Percentiles rank a stretch among this genome's conserved stretches.
These are phyloP conservation scores for Atethmia centrago DNA, from an alignment of 2,888 invertebrate species.

Conservation along the genomic window DNA sequence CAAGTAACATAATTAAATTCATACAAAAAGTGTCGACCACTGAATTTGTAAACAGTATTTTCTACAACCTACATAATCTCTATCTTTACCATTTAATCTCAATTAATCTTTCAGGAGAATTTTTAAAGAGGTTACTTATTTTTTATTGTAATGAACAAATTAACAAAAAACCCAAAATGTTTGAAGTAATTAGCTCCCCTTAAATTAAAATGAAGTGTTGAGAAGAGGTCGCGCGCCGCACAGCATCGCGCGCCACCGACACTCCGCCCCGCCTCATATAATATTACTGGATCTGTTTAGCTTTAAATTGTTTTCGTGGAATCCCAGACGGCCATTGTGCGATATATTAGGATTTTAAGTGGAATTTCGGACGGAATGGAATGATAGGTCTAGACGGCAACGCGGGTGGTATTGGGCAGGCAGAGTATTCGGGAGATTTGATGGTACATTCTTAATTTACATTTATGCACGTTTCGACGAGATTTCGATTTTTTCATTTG, in stretches of 20 bases:
- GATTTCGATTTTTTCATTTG: slow-evolving; percentile 19
- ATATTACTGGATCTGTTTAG: slow-evolving; percentile 64
- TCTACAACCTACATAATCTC: background rate
- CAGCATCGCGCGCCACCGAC: slow-evolving; percentile 13
- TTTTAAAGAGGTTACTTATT: slow-evolving; percentile 9
- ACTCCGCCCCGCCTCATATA: slow-evolving; percentile 38
- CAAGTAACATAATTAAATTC: background rate
- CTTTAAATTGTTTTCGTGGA: slow-evolving; percentile 70
- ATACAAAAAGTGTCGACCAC: background rate
- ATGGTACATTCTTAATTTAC: slow-evolving; percentile 53
- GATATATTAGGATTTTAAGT: slow-evolving; percentile 63
- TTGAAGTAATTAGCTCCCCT: slow-evolving; percentile 33
- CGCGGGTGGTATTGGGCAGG: slow-evolving; percentile 47
- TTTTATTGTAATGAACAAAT: slow-evolving; percentile 15
- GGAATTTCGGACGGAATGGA: slow-evolving; percentile 66
- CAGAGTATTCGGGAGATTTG: slow-evolving; percentile 51
- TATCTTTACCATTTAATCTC: background rate
- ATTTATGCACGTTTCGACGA: slow-evolving; percentile 28
- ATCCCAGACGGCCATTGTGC: slow-evolving; percentile 62
- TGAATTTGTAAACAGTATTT: background rate
- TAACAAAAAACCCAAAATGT: slow-evolving; percentile 17
- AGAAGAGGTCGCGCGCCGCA: background rate
- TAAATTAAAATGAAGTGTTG: slow-evolving; percentile 33
- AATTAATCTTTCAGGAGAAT: slow-evolving; percentile 1
- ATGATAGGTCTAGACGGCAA: slow-evolving; percentile 60